These are phyloP conservation scores for Ahaetulla prasina DNA, from an alignment of 2,113 vertebrate genomes.

Conservation along the genomic window DNA sequence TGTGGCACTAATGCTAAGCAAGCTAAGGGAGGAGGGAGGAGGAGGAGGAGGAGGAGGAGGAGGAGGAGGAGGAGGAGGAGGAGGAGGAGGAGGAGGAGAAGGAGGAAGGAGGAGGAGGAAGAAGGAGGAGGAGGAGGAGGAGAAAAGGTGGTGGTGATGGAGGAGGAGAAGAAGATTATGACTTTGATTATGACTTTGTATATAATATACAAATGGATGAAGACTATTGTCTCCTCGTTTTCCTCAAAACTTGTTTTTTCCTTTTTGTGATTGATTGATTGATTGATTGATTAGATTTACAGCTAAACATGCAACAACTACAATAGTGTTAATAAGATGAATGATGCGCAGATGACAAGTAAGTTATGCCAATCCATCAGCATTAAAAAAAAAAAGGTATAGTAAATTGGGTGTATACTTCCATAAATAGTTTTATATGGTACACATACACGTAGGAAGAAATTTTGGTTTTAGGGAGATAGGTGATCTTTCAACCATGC, in stretches of 20 bases:
- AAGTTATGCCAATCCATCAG: background rate
- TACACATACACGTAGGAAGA: background rate
- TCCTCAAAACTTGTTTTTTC: background rate
- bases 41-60: too few species aligned
- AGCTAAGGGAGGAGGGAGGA: background rate
- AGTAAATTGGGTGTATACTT: background rate
- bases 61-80: too few species aligned
- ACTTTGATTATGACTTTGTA: too few species aligned
- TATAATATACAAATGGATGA: too few species aligned
- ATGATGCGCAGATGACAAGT: background rate
- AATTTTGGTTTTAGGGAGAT: conserved; percentile 13
- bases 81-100: too few species aligned
- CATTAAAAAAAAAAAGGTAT: background rate
- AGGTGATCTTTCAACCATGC: background rate
- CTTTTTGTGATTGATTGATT: background rate
- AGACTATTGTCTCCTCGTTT: background rate
- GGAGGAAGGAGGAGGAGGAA: background rate
- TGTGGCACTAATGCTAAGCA: background rate
- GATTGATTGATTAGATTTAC: too few species aligned
- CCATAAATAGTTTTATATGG: background rate
- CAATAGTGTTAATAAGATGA: background rate
- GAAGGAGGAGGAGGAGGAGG: too few species aligned
- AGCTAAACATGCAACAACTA: background rate
- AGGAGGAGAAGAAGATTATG: too few species aligned
- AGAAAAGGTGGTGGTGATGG: too few species aligned